Base-by-base conservation (phyloP, 2,113 vertebrate species). In the Fulica atra region DNA sequence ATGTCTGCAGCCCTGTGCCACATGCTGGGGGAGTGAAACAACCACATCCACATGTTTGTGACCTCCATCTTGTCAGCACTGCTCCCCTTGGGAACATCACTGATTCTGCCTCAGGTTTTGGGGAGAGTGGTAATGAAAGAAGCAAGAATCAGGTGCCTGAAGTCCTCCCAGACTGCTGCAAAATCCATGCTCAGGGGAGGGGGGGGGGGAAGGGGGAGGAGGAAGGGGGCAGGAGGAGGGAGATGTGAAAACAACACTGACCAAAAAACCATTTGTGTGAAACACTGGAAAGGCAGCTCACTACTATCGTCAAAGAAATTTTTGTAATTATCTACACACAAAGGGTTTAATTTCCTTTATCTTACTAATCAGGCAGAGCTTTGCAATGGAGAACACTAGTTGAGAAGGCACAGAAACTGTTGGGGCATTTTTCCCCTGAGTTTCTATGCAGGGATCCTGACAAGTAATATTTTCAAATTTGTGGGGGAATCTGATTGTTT, bases 31-130 rank as follows among this genome's bases (percentile, higher is more conserved):
- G 20, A 51, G 54, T 14, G 42, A 71, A 83, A 40, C 15, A 61
- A 36, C 6, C 7, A 31, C 0, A 0, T 31, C 51, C 3, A 1
- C 5, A 3, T 20, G 4, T 33, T 84, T 71, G 20, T 64, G 24
- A 71, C 38, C 17, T 56, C 36, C 53, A 20, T 60, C 10, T 10
- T 9, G 25, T 42, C 51, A 24, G 16, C 28, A 9, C 38, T 24
- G 42, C 51, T 81, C 9, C 13, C 35, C 28, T 38, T 26, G 51
- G 33, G 28, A 57, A 7, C 33, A 46, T 33, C 33, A 46, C 31
- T 59, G 18, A 50, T 61, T 59, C n/a, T 84, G 16, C 33, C 19
- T 50, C 21, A 20, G 2, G 16, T 63, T 65, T 66, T 31, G n/a
- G 7, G 36, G 9, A 81, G 3, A 81, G 12, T 13, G 21, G 31